phyloP scores from a whole-genome alignment of 1,140 invertebrate species.

The Lepidostoma basale region DNA sequence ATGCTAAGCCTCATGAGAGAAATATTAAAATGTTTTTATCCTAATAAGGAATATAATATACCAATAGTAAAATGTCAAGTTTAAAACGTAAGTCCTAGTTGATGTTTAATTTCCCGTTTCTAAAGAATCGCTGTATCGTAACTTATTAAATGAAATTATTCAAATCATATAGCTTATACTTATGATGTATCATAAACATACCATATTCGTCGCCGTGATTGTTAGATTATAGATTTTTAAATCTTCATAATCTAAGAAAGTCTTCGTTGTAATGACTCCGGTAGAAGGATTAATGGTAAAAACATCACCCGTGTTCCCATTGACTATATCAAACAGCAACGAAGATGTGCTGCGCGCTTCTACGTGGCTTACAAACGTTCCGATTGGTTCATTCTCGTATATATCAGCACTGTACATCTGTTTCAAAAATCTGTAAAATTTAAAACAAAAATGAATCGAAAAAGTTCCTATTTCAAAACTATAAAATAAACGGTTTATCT shows the following conservation, averaged over 20 bases:
- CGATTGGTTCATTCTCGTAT: slow-evolving; percentile 77
- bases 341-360: slow-evolving; percentile 77
- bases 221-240: slow-evolving; percentile 75
- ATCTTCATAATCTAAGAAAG: slow-evolving; percentile 75
- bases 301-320: slow-evolving; percentile 72
- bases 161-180: no score
- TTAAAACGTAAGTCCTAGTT: no score
- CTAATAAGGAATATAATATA: no score
- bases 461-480: neutral
- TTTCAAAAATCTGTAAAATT: slow-evolving; percentile 39
- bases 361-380: slow-evolving; percentile 77
- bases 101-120: no score
- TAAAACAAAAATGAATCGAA: neutral
- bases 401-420: slow-evolving; percentile 66
- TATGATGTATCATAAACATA: no score
- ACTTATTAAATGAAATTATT: no score
- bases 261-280: slow-evolving; percentile 75
- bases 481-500: neutral
- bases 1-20: no score
- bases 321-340: slow-evolving; percentile 78
- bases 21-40: no score
- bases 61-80: no score
- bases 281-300: slow-evolving; percentile 83
- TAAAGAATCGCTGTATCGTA: no score
- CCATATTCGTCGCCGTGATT: slow-evolving; percentile 81